Percentiles rank a stretch among this genome's conserved stretches.
phyloP scores from a whole-genome alignment of 2,797 vertebrate species.

The Spea hammondii region DNA sequence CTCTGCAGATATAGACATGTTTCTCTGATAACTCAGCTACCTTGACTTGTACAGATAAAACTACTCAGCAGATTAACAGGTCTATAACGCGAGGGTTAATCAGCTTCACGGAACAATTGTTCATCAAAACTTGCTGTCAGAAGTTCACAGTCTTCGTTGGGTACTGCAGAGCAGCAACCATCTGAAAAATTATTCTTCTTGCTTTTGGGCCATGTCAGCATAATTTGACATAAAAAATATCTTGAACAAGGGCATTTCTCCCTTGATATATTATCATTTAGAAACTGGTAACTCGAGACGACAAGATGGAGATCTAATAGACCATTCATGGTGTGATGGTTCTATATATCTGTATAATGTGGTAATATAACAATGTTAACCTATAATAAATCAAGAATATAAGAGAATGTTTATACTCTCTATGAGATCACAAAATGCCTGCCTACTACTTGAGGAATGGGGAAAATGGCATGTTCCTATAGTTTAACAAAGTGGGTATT shows the following conservation, averaged over 20 bases:
- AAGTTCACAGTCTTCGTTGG: conserved; percentile 15
- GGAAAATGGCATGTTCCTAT: too few relatives aligned
- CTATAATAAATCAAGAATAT: too few relatives aligned
- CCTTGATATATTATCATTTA: conserved; percentile 31
- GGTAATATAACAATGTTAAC: too few relatives aligned
- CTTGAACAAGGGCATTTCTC: conserved; percentile 25
- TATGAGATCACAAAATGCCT: too few relatives aligned
- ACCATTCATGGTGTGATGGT: not conserved
- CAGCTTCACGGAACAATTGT: conserved; percentile 44
- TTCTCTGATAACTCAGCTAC: conserved; percentile 47
- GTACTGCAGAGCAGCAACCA: conserved; percentile 32
- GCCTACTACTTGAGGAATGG: too few relatives aligned
- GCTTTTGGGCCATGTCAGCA: conserved; percentile 37
- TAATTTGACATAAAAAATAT: conserved; percentile 36
- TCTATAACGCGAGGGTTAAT: conserved; percentile 45
- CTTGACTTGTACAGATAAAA: conserved; percentile 38
- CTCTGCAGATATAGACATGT: conserved; percentile 15
- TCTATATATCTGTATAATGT: too few relatives aligned
- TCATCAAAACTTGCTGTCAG: conserved; percentile 46
- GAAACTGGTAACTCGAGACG: conserved; percentile 11
- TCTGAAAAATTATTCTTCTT: conserved; percentile 39
- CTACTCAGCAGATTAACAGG: conserved; percentile 41
- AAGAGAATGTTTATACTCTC: too few relatives aligned
- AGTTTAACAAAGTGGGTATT: too few relatives aligned
- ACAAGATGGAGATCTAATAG: conserved; percentile 7